Evolutionary conservation across 2,888 invertebrate genomes (phyloP).

Genomic region (Orthosia gothica): DNA sequence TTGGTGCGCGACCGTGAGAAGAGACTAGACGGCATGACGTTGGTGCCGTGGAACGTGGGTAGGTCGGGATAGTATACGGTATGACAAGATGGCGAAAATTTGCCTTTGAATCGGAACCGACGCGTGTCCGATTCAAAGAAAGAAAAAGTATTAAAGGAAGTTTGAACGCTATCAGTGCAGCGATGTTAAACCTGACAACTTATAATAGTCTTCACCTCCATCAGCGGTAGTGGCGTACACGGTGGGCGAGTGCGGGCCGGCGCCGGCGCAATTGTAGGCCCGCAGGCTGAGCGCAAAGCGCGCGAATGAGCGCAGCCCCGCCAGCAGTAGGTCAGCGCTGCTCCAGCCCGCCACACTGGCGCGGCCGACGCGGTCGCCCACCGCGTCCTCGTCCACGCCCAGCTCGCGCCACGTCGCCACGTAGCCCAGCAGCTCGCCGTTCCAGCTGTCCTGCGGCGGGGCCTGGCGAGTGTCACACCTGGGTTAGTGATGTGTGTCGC

Average conservation of each 20-base stretch:
- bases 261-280: conserved; percentile 96
- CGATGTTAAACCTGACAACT: not conserved
- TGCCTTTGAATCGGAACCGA: no score
- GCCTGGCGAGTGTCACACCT: conserved; percentile 83
- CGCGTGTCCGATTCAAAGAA: no score
- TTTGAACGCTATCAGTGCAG: not conserved
- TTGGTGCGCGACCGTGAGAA: no score
- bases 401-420: conserved; percentile 92
- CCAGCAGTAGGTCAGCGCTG: conserved; percentile 92
- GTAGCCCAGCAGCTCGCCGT: conserved; percentile 94
- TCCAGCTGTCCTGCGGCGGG: conserved; percentile 93
- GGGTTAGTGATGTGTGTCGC: not conserved
- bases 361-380: conserved; percentile 37
- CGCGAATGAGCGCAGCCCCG: conserved; percentile 94
- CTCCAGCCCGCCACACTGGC: conserved; percentile 92
- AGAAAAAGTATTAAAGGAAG: no score
- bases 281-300: conserved; percentile 95
- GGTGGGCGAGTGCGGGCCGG: conserved; percentile 94
- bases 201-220: conserved; percentile 90
- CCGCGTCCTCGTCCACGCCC: conserved; percentile 73
- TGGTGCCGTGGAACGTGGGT: no score
- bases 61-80: no score
- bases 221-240: conserved; percentile 95
- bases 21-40: no score
- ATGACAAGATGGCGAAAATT: no score